Evolutionary conservation across 2,888 invertebrate genomes (phyloP).

Genomic region (Drosophila subsilvestris): DNA sequence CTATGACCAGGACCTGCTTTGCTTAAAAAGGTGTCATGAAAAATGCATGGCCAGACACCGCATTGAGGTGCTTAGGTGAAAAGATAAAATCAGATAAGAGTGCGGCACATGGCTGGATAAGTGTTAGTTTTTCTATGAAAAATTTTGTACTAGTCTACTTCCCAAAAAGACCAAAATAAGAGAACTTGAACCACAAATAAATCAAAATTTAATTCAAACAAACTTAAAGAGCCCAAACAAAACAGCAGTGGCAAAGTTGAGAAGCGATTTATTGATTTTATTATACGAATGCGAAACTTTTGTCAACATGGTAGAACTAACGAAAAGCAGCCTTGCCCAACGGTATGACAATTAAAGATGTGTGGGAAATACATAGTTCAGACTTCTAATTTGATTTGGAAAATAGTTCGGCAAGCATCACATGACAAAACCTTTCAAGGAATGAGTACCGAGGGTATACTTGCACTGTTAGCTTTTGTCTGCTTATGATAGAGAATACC

Average conservation of each 20-base stretch:
- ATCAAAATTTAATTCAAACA: conserved; percentile 9
- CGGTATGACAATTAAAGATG: conserved; percentile 49
- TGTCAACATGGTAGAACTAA: conserved; percentile 46
- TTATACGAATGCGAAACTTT: conserved; percentile 51
- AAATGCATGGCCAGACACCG: conserved; percentile 75
- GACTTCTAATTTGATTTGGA: conserved; percentile 68
- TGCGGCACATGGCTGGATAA: background rate
- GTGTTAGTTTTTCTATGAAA: background rate
- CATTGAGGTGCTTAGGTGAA: conserved; percentile 51
- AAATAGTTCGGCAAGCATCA: conserved; percentile 53
- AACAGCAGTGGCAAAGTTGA: conserved; percentile 45
- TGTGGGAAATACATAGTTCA: conserved; percentile 60
- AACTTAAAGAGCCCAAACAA: conserved; percentile 18
- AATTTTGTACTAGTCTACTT: too few relatives aligned
- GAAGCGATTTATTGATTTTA: conserved; percentile 77
- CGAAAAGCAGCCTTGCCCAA: conserved; percentile 3
- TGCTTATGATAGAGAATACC: background rate
- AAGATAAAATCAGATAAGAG: conserved; percentile 32
- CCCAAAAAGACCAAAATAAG: background rate
- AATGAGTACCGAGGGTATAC: background rate
- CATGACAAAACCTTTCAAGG: background rate
- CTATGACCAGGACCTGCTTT: background rate
- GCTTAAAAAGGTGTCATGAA: conserved; percentile 72
- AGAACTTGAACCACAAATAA: conserved; percentile 12
- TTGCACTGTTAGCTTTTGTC: background rate